Conservation (phyloP, 2,113 vertebrate genomes). For the Euleptes europaea region DNA sequence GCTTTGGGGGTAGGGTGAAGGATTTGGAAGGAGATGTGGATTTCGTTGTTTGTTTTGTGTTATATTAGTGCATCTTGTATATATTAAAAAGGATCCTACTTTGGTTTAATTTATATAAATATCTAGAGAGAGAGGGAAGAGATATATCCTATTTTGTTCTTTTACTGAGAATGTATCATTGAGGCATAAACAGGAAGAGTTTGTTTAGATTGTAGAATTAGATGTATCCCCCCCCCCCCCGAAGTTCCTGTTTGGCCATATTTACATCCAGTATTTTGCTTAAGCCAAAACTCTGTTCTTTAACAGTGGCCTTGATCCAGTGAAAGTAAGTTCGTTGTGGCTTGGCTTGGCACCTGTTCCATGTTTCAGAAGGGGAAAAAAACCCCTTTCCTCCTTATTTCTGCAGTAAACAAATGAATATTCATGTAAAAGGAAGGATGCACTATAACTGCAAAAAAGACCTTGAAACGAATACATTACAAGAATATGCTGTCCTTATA, state of each 20-base stretch:
- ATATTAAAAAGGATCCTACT: neutral
- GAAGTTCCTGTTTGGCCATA: neutral
- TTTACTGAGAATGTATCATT: conserved; percentile 10
- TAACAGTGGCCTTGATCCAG: neutral
- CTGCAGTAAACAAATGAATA: no score
- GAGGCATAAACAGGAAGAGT: neutral
- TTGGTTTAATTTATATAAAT: no score
- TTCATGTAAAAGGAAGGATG: no score
- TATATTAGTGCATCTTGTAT: conserved; percentile 34
- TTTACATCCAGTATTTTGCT: neutral
- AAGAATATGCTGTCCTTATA: no score
- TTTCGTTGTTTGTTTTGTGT: neutral
- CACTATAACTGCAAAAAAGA: no score
- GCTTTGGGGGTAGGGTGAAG: conserved; percentile 64
- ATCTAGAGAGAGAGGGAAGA: no score
- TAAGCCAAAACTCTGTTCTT: neutral
- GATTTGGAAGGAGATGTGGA: conserved; percentile 28
- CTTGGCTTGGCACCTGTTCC: neutral
- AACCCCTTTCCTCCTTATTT: no score
- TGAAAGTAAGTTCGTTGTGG: neutral
- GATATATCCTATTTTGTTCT: neutral
- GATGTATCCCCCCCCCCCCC: neutral
- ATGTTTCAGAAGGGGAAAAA: no score
- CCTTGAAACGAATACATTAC: no score
- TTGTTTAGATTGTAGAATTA: neutral